These are phyloP conservation scores for Cheilosia grossa DNA, from an alignment of 2,888 invertebrate genomes.

Conservation along the genomic window DNA sequence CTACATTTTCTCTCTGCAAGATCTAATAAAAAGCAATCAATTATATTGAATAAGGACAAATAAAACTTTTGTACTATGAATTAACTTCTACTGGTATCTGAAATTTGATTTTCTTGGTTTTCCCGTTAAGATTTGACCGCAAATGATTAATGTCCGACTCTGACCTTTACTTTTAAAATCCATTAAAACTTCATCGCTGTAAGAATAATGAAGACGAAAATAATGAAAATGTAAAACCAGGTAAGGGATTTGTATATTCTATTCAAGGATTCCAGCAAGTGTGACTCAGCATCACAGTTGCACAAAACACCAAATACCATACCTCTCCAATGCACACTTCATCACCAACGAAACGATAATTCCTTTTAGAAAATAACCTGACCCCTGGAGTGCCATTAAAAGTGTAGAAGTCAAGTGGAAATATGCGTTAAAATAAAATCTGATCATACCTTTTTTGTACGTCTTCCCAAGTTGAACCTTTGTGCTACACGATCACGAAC, in stretches of 20 bases:
- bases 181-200: constrained; percentile 11
- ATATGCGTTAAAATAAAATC: constrained; percentile 28
- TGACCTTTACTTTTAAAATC: constrained; percentile 11
- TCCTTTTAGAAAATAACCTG: constrained; percentile 11
- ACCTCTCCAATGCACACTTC: constrained; percentile 11
- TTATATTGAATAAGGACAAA: constrained; percentile 13
- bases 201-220: constrained; percentile 29
- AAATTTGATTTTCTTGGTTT: background rate
- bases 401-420: constrained; percentile 44
- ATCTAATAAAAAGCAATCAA: constrained; percentile 31
- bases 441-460: constrained; percentile 7
- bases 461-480: constrained; percentile 5
- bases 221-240: constrained; percentile 11
- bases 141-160: constrained; percentile 17
- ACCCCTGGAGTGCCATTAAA: constrained; percentile 18
- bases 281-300: constrained; percentile 34
- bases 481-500: constrained; percentile 18
- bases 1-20: constrained; percentile 1
- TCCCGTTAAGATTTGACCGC: constrained; percentile 1
- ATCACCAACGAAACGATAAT: background rate
- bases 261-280: constrained; percentile 10
- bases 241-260: constrained; percentile 7
- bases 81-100: background rate
- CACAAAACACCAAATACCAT: constrained; percentile 4
- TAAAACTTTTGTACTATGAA: background rate